phyloP scores from a whole-genome alignment of 2,888 invertebrate species.

The Pristionchus entomophagus region DNA sequence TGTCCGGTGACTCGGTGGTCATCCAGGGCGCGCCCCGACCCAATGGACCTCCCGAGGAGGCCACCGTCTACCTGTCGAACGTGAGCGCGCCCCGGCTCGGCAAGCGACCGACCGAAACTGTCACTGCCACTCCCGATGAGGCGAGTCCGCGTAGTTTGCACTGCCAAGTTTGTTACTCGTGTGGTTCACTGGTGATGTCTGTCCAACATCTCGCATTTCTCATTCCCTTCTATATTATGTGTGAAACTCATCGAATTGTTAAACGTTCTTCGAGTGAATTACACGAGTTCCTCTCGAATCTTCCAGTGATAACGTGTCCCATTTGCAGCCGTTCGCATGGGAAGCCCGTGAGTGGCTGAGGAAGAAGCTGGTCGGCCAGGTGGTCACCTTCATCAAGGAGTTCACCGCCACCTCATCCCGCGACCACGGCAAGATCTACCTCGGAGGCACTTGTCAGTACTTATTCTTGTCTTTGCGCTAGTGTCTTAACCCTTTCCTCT shows the following conservation, averaged over 20 bases:
- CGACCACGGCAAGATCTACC: slow-evolving; percentile 84
- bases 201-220: no score
- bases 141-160: no score
- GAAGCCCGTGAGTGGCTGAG: slow-evolving; percentile 95
- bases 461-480: neutral
- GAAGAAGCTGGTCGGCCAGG: slow-evolving; percentile 86
- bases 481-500: neutral
- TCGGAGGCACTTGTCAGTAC: slow-evolving; percentile 68
- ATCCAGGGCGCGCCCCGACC: slow-evolving; percentile 86
- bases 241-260: no score
- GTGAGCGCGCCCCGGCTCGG: slow-evolving; percentile 93
- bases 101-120: slow-evolving; percentile 82
- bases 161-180: no score
- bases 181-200: no score
- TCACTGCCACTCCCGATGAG: slow-evolving; percentile 71
- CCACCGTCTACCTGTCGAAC: slow-evolving; percentile 90
- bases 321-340: slow-evolving; percentile 90
- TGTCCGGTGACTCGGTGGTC: slow-evolving; percentile 95
- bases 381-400: slow-evolving; percentile 88
- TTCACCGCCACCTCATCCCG: slow-evolving; percentile 87
- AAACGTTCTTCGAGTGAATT: neutral
- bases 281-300: neutral
- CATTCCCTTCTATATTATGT: no score
- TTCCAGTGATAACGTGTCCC: neutral
- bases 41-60: slow-evolving; percentile 87